Evolutionary conservation across 2,888 invertebrate species (phyloP), one percentile per base, ranked within the genome.

Genomic region (Drosophila neonasuta): DNA sequence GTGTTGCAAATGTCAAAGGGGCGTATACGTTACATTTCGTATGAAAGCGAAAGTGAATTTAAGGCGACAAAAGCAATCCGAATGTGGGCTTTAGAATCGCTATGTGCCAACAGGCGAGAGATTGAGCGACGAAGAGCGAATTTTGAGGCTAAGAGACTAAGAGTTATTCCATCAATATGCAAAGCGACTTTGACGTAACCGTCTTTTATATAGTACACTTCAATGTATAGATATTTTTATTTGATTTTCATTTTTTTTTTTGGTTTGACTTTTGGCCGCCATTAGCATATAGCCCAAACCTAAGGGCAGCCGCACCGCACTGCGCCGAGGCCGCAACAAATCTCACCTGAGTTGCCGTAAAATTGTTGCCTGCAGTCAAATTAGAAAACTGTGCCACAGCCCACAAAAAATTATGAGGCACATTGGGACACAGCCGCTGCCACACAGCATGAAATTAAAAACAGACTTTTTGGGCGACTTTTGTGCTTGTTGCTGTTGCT

Each of bases 321-420:
- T 9, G 5, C 20, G 41, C 10, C 32, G 34, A 60, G 80, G 86
- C 64, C 74, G 71, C 65, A 61, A 65, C 72, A 75, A 83, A 86
- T 83, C 84, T 86, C 74, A 81, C 86, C 84, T 86, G 84, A 81
- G 74, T 70, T 86, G 86, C 81, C 75, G 69, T 83, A 78, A 81
- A 81, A 71, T 71, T 71, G 60, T 68, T 66, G 63, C 59, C 68
- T 74, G 70, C 72, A 86, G 71, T 83, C 68, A 83, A 83, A 86
- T 81, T 83, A 86, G 80, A 75, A 80, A 83, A 76, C 74, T 80
- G 84, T 86, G 81, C 84, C 81, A 75, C 71, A 74, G 68, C 63
- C 63, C 72, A 70, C 74, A 82, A 77, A 86, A 79, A 56, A 80
- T 80, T 79, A 82, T 81, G 76, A 80, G 79, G 81, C 78, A 80